Percentiles rank a stretch among this genome's conserved stretches.
Evolutionary conservation across 2,113 vertebrate species (phyloP).

Genomic region (Ovis canadensis): DNA sequence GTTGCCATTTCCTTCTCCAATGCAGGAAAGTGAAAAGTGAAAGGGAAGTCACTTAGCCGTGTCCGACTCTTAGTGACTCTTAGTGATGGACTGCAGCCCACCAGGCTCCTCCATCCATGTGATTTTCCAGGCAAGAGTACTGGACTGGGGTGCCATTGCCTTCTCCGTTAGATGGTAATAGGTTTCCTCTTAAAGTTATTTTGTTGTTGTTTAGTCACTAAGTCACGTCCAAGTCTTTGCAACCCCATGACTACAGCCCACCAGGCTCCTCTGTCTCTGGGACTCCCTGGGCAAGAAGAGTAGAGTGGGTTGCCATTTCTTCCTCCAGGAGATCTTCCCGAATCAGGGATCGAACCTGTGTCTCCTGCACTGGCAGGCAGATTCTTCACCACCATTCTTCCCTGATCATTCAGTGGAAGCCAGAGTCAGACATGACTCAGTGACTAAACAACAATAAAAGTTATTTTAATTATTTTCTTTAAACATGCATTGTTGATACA

Average conservation of each 20-base stretch:
- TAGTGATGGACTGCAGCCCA: no score
- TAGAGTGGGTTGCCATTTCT: neutral
- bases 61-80: no score
- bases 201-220: neutral
- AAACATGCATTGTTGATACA: constrained; percentile 1
- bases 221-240: neutral
- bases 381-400: neutral
- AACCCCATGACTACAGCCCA: neutral
- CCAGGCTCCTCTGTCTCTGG: neutral
- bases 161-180: no score
- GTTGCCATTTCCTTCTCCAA: neutral
- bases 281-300: neutral
- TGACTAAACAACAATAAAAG: neutral
- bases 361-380: neutral
- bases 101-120: no score
- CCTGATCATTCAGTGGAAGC: neutral
- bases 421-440: neutral
- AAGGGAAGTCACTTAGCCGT: no score
- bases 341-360: neutral
- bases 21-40: no score
- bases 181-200: no score
- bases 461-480: constrained; percentile 22
- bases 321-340: neutral
- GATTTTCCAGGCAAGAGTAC: no score
- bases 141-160: no score